Conservation (phyloP, 2,113 vertebrate genomes). For the Siphamia tubifer region DNA sequence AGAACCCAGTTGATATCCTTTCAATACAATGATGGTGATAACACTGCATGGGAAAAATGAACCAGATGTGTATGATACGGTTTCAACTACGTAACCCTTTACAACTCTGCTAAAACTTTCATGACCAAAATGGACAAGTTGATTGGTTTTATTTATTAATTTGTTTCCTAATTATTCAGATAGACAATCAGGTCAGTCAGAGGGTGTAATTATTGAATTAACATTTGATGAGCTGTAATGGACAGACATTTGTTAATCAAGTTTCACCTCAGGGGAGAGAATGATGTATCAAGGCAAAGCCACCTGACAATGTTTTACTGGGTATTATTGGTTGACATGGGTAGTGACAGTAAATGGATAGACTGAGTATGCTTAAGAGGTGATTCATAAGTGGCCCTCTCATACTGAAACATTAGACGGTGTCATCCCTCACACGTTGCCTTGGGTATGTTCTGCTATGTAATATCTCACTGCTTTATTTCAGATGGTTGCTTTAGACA, state of each 20-base stretch:
- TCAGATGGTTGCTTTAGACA: no score
- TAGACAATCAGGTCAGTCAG: no score
- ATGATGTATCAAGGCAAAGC: constrained; percentile 2
- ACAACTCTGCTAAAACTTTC: not conserved
- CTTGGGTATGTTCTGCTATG: not conserved
- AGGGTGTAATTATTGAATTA: not conserved
- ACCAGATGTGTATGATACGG: not conserved
- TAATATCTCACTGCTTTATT: not conserved
- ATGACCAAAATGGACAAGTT: not conserved
- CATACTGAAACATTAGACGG: constrained; percentile 2
- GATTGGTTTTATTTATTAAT: no score
- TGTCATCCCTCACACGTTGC: not conserved
- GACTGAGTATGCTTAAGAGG: constrained; percentile 5
- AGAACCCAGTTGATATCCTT: not conserved
- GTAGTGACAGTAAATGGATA: not conserved
- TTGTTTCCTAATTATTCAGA: no score
- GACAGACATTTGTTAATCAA: constrained; percentile 16
- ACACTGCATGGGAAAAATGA: not conserved
- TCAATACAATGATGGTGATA: not conserved
- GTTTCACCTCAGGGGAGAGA: not conserved
- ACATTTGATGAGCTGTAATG: constrained; percentile 6
- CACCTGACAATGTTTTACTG: not conserved
- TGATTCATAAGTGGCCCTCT: constrained; percentile 24
- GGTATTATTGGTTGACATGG: constrained; percentile 15
- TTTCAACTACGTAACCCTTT: not conserved